Conservation (phyloP, 1,140 invertebrate species). For the Camponotus vicinus region DNA sequence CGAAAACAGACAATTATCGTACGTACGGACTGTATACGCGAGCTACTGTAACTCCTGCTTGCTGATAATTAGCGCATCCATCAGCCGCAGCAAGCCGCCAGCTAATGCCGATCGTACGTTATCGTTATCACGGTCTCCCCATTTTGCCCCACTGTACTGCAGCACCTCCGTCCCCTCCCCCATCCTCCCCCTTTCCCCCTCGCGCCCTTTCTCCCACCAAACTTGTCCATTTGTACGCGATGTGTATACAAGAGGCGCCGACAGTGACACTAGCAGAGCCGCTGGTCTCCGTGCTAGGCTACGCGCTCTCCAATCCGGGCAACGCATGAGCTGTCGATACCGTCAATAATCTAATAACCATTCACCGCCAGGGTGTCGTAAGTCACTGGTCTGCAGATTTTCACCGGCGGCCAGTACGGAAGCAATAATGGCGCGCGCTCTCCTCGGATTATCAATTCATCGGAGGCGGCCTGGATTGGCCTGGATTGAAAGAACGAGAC, state of each 20-base stretch:
- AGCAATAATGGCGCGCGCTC: slow-evolving; percentile 78
- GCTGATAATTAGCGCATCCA: slow-evolving; percentile 87
- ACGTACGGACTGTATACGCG: slow-evolving; percentile 65
- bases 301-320: slow-evolving; percentile 70
- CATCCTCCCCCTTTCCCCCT: slow-evolving; percentile 18
- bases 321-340: slow-evolving; percentile 85
- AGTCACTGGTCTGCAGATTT: slow-evolving; percentile 83
- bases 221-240: slow-evolving; percentile 76
- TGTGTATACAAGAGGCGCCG: slow-evolving; percentile 78
- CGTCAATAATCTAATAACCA: slow-evolving; percentile 86
- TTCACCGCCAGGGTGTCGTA: slow-evolving; percentile 83
- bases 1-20: slow-evolving; percentile 72
- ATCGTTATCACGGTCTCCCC: slow-evolving; percentile 84
- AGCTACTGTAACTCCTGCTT: slow-evolving; percentile 86
- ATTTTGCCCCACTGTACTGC: slow-evolving; percentile 75
- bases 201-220: slow-evolving; percentile 28
- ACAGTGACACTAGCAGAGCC: slow-evolving; percentile 60
- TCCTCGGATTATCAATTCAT: slow-evolving; percentile 71
- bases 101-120: slow-evolving; percentile 87
- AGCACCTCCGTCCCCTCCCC: slow-evolving; percentile 59
- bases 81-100: slow-evolving; percentile 85
- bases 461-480: slow-evolving; percentile 14
- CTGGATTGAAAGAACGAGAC: slow-evolving; percentile 42
- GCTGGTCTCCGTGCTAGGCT: slow-evolving; percentile 6
- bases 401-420: slow-evolving; percentile 76